These are phyloP conservation scores for Calidris pugnax DNA, from an alignment of 2,113 vertebrate species.

Conservation along the genomic window DNA sequence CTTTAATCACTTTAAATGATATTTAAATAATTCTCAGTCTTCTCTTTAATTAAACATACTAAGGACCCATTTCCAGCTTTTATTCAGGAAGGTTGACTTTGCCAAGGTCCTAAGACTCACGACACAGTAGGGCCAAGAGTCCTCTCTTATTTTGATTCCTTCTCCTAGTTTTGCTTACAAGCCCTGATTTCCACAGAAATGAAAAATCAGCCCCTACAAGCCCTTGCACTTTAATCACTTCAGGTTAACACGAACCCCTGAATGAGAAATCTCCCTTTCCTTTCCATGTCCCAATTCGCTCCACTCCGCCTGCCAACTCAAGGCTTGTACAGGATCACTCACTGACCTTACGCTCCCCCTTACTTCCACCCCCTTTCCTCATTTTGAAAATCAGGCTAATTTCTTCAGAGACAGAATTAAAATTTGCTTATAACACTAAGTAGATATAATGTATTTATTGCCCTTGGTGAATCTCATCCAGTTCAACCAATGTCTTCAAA, in stretches of 20 bases:
- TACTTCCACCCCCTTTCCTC: background rate
- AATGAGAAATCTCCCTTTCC: background rate
- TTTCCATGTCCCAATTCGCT: background rate
- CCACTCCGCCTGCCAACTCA: background rate
- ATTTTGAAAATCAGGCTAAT: constrained; percentile 38
- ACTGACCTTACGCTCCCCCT: background rate
- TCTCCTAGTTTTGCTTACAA: background rate
- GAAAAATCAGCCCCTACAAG: background rate
- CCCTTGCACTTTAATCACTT: background rate
- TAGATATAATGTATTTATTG: background rate
- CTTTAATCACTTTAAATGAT: constrained; percentile 31
- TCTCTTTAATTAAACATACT: constrained; percentile 19
- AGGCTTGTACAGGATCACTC: background rate
- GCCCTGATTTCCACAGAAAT: background rate
- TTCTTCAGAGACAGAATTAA: constrained; percentile 6
- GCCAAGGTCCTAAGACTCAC: background rate
- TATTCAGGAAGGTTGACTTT: constrained; percentile 4
- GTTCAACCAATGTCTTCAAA: background rate
- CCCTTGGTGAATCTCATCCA: background rate
- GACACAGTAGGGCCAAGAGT: background rate
- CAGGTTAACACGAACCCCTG: background rate
- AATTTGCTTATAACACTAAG: constrained; percentile 30
- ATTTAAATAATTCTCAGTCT: constrained; percentile 37
- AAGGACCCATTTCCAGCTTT: constrained; percentile 6
- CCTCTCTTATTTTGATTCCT: background rate